Percentiles rank a stretch among this genome's conserved stretches.
phyloP scores from a whole-genome alignment of 2,797 vertebrate genomes.

The Crotalus adamanteus region DNA sequence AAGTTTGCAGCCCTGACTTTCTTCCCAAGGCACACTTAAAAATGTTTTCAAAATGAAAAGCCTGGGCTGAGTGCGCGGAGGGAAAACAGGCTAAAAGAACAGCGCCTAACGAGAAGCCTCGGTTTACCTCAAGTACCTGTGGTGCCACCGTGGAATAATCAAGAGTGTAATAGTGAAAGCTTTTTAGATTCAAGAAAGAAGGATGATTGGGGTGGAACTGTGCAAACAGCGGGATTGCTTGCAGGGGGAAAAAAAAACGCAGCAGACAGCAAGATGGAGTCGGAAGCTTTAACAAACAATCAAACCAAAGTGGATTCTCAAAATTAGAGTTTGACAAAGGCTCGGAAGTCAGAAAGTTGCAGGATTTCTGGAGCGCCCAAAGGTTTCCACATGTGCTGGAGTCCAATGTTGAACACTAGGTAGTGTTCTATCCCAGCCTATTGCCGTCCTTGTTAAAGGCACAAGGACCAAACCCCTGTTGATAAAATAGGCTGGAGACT shows the following conservation, averaged over 20 bases:
- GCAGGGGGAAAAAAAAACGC: background rate
- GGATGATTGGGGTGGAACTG: background rate
- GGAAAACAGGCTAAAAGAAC: background rate
- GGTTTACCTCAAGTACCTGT: slow-evolving; percentile 26
- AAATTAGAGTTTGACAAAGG: background rate
- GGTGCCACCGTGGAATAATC: slow-evolving; percentile 18
- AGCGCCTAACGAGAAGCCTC: background rate
- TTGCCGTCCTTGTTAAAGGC: too few relatives aligned
- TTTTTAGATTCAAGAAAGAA: slow-evolving; percentile 7
- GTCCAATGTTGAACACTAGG: too few relatives aligned
- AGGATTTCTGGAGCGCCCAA: too few relatives aligned
- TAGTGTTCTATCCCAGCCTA: too few relatives aligned
- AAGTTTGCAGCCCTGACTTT: background rate
- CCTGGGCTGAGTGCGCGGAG: background rate
- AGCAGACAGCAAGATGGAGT: background rate
- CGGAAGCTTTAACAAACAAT: background rate
- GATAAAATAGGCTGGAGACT: too few relatives aligned
- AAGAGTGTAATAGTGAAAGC: slow-evolving; percentile 19
- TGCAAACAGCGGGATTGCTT: background rate
- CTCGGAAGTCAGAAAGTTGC: background rate
- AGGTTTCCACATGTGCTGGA: too few relatives aligned
- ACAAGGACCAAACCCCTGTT: too few relatives aligned
- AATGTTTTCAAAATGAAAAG: background rate
- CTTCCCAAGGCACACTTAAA: background rate
- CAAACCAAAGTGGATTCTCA: background rate